These are phyloP conservation scores for Apostichopus japonicus DNA, from an alignment of 35 echinoderm and acorn worm genomes.

Conservation along the genomic window DNA sequence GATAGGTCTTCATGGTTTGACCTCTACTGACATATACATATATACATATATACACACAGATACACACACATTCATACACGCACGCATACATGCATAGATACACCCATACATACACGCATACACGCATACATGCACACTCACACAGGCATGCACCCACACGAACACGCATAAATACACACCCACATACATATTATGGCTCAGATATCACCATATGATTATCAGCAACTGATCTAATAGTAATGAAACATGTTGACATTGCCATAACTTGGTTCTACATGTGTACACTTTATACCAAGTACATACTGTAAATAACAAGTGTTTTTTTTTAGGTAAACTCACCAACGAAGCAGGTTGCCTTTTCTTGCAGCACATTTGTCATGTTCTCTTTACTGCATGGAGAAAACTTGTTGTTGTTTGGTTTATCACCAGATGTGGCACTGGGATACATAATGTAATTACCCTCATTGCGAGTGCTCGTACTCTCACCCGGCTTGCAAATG, in stretches of 20 bases:
- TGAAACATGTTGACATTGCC: no score
- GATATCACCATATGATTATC: no score
- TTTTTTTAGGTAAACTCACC: constrained; percentile 25
- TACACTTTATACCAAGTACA: no score
- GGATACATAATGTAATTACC: constrained; percentile 99
- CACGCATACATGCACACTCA: not conserved
- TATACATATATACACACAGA: no score
- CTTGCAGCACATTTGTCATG: constrained; percentile 68
- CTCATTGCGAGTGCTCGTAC: not conserved
- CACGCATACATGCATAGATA: no score
- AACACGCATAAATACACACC: not conserved
- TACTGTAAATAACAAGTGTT: no score
- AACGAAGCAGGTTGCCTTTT: constrained; percentile 78
- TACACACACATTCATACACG: no score
- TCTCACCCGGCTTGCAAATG: constrained; percentile 77
- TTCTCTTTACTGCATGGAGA: constrained; percentile 81
- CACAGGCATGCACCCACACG: not conserved
- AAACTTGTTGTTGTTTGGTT: constrained; percentile 85
- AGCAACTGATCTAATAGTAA: no score
- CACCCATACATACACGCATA: not conserved
- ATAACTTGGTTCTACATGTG: no score
- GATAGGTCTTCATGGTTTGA: no score
- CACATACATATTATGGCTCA: not conserved
- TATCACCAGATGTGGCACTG: constrained; percentile 95
- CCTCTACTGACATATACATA: no score